Conservation (phyloP, 2,113 vertebrate species). For the Telmatochromis sp. region DNA sequence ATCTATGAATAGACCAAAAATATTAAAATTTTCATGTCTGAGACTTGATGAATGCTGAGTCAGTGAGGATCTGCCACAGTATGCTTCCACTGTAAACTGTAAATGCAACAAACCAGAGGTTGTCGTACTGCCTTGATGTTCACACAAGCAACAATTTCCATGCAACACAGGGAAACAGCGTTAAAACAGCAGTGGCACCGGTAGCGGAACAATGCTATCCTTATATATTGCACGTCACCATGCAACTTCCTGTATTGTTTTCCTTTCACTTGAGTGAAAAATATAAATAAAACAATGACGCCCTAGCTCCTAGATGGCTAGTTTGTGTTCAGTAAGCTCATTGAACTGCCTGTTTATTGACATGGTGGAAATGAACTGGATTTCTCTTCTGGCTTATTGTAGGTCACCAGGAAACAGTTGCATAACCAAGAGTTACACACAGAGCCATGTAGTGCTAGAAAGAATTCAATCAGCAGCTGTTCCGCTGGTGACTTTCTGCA, state of each 20-base stretch:
- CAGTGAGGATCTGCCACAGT: neutral
- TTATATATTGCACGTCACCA: neutral
- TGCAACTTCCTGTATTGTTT: neutral
- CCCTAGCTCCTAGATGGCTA: neutral
- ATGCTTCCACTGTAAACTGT: neutral
- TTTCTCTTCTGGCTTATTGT: slow-evolving; percentile 4
- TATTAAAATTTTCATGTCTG: neutral
- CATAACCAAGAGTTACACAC: slow-evolving; percentile 15
- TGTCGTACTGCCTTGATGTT: neutral
- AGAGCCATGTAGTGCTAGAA: neutral
- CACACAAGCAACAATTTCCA: neutral
- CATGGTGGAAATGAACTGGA: neutral
- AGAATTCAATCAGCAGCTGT: slow-evolving; percentile 5
- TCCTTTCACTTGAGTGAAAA: neutral
- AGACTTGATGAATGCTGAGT: neutral
- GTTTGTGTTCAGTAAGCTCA: neutral
- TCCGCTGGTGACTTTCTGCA: slow-evolving; percentile 4
- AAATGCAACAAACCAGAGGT: neutral
- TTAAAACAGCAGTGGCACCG: neutral
- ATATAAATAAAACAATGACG: neutral
- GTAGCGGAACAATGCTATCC: neutral
- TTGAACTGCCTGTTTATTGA: slow-evolving; percentile 2
- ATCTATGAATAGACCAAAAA: neutral
- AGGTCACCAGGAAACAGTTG: slow-evolving; percentile 1
- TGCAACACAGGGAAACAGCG: neutral